phyloP scores from a whole-genome alignment of 2,797 vertebrate species.

The Semotilus atromaculatus region DNA sequence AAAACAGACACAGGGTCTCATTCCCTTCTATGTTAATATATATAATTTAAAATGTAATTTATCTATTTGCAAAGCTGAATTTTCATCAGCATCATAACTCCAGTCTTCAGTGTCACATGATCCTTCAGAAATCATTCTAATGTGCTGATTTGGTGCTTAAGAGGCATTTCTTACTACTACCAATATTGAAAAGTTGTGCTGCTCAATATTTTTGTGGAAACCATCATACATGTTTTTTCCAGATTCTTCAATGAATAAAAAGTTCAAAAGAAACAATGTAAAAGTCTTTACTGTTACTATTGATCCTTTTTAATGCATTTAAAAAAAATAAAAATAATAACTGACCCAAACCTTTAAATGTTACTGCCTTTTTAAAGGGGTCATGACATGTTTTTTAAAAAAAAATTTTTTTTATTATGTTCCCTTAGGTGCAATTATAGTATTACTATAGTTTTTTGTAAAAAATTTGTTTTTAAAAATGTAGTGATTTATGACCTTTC shows the following conservation, averaged over 20 bases:
- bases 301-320: not conserved
- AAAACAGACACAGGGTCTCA: no score
- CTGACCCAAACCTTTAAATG: not conserved
- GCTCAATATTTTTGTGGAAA: not conserved
- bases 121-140: not conserved
- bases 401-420: no score
- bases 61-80: not conserved
- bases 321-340: not conserved
- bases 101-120: not conserved
- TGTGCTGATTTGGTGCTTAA: not conserved
- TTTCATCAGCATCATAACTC: not conserved
- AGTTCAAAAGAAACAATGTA: not conserved
- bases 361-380: not conserved
- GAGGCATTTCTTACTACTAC: not conserved
- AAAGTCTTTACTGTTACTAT: not conserved
- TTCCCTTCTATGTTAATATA: no score
- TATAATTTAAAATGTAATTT: not conserved
- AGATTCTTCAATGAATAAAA: not conserved
- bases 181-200: not conserved
- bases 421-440: no score
- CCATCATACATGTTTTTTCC: not conserved
- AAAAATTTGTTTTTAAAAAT: no score
- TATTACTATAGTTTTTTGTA: no score
- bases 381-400: no score
- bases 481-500: no score